Evolutionary conservation across 2,888 invertebrate species (phyloP).

Genomic region (Neoascia interrupta): DNA sequence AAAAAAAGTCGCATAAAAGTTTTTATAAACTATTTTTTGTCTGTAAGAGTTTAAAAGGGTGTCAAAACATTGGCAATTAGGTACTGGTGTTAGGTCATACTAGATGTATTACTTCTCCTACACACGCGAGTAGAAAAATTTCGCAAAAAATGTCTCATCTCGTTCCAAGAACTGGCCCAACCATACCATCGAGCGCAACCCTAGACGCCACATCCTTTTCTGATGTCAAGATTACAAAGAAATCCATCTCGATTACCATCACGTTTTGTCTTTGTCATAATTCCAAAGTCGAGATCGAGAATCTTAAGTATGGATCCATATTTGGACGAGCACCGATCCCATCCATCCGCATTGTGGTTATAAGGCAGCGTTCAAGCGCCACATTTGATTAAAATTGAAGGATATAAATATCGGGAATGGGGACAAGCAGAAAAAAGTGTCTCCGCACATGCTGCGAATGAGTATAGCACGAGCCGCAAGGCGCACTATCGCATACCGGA

Average conservation of each 20-base stretch:
- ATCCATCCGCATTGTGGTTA: slow-evolving; percentile 55
- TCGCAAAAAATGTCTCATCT: no score
- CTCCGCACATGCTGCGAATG: slow-evolving; percentile 35
- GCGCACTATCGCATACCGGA: slow-evolving; percentile 48
- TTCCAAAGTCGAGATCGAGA: slow-evolving; percentile 45
- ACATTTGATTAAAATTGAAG: slow-evolving; percentile 69
- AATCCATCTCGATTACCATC: slow-evolving; percentile 64
- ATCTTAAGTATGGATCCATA: slow-evolving; percentile 50
- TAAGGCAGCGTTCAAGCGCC: slow-evolving; percentile 66
- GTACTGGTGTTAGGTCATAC: no score
- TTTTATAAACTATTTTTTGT: no score
- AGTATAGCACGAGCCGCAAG: slow-evolving; percentile 61
- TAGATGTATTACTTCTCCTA: no score
- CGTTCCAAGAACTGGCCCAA: slow-evolving; percentile 45
- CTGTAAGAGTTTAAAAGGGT: no score
- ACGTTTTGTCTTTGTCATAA: slow-evolving; percentile 62
- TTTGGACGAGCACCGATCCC: slow-evolving; percentile 29
- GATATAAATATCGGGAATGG: slow-evolving; percentile 60
- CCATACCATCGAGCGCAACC: no score
- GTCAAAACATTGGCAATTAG: no score
- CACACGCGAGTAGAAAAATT: no score
- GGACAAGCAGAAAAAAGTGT: slow-evolving; percentile 39
- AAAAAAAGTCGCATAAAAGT: no score
- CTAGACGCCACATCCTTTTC: slow-evolving; percentile 41
- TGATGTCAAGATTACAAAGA: slow-evolving; percentile 40